Percentiles rank a stretch among this genome's conserved stretches.
Conservation (phyloP, 1,140 invertebrate genomes). For the Pseudomyrmex pallidus region DNA sequence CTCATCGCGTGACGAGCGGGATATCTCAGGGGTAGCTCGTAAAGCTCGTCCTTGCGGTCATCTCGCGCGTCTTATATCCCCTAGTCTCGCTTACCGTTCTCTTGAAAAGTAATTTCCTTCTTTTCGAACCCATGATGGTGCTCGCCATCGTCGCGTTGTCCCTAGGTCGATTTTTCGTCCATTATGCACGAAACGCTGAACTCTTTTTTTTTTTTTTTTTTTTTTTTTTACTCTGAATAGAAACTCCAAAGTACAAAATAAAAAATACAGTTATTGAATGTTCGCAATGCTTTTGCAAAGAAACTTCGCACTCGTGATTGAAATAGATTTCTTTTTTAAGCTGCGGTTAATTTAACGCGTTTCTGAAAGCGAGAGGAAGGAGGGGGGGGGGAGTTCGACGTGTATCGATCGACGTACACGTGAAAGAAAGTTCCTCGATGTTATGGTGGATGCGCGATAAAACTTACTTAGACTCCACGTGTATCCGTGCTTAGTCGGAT, state of each 20-base stretch:
- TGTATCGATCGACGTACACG: background rate
- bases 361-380: background rate
- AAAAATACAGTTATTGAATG: too few relatives aligned
- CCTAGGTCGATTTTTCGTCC: background rate
- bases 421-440: constrained; percentile 1
- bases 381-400: background rate
- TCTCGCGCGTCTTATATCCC: constrained; percentile 45
- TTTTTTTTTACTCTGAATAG: too few relatives aligned
- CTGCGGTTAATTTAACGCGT: too few relatives aligned
- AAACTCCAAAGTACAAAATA: background rate
- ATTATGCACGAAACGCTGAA: background rate
- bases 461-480: constrained; percentile 49
- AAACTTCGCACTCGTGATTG: too few relatives aligned
- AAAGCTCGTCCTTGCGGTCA: constrained; percentile 79
- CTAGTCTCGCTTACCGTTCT: background rate
- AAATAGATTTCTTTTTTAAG: too few relatives aligned
- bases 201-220: background rate
- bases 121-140: constrained; percentile 1
- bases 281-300: too few relatives aligned
- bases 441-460: constrained; percentile 38
- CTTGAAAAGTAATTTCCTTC: constrained; percentile 60
- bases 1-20: constrained; percentile 76
- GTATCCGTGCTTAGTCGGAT: constrained; percentile 29
- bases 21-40: constrained; percentile 76
- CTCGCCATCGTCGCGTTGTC: constrained; percentile 23